phyloP scores from a whole-genome alignment of 2,888 invertebrate species.

The Eretmocerus hayati region DNA sequence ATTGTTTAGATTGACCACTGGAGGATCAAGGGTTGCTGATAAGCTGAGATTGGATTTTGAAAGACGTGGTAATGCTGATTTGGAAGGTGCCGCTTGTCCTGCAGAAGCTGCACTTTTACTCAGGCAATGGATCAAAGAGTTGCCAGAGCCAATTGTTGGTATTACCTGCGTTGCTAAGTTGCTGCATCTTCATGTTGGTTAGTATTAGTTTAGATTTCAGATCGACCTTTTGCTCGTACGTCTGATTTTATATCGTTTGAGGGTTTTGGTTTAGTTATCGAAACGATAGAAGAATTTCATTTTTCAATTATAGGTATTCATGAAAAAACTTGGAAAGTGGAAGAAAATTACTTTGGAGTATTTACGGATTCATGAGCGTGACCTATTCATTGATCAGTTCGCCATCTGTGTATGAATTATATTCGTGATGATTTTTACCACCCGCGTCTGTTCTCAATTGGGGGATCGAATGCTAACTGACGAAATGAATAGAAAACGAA shows the following conservation, averaged over 20 bases:
- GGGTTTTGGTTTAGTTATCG: no score
- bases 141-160: constrained; percentile 50
- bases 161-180: constrained; percentile 46
- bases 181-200: constrained; percentile 38
- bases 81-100: constrained; percentile 47
- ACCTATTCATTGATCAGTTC: no score
- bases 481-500: no score
- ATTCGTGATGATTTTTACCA: no score
- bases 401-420: no score
- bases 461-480: no score
- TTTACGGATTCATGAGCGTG: no score
- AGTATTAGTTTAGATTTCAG: constrained; percentile 24
- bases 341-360: no score
- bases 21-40: constrained; percentile 51
- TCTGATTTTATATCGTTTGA: not conserved
- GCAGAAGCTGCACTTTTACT: constrained; percentile 53
- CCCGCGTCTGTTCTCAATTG: no score
- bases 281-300: no score
- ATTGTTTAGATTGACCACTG: constrained; percentile 51
- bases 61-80: constrained; percentile 49
- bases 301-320: not conserved
- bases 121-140: constrained; percentile 52
- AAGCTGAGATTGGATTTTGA: constrained; percentile 50
- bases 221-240: not conserved
- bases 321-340: not conserved